Percentiles rank a stretch among this genome's conserved stretches.
Evolutionary conservation across 2,797 vertebrate genomes (phyloP).

Genomic region (Hafferia zeledoni): DNA sequence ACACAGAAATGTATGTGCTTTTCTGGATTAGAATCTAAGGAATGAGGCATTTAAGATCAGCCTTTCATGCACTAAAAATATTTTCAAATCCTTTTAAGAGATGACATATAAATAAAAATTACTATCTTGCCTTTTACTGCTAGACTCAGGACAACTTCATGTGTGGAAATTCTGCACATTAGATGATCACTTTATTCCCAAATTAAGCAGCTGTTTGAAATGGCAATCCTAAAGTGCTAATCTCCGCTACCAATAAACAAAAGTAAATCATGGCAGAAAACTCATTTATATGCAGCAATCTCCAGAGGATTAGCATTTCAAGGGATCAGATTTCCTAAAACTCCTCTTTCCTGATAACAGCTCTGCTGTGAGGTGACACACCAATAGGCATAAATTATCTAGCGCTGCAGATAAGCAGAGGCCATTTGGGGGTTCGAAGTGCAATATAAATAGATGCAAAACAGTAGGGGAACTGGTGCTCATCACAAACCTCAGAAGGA

Average conservation of each 20-base stretch:
- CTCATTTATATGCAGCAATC: conserved; percentile 68
- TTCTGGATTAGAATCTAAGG: background rate
- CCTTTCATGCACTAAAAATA: conserved; percentile 45
- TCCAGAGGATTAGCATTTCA: conserved; percentile 77
- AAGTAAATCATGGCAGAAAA: conserved; percentile 69
- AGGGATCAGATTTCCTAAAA: conserved; percentile 77
- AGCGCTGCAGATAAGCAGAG: conserved; percentile 78
- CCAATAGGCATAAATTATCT: conserved; percentile 79
- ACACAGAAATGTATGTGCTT: background rate
- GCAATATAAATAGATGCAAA: conserved; percentile 79
- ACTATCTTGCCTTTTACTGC: conserved; percentile 57
- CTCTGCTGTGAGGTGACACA: conserved; percentile 73
- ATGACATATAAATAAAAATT: conserved; percentile 26
- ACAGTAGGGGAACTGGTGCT: conserved; percentile 66
- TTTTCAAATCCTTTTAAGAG: conserved; percentile 61
- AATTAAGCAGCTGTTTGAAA: conserved; percentile 70
- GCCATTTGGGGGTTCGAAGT: conserved; percentile 69
- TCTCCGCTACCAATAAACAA: conserved; percentile 73
- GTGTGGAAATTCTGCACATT: conserved; percentile 55
- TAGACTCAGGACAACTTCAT: conserved; percentile 39
- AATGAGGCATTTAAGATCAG: conserved; percentile 21
- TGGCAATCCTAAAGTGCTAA: conserved; percentile 59
- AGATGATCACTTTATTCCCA: conserved; percentile 57
- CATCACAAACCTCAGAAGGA: conserved; percentile 74
- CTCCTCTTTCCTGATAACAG: conserved; percentile 72